Evolutionary conservation across 2,797 vertebrate species (phyloP).

Genomic region (Pelodytes ibericus): DNA sequence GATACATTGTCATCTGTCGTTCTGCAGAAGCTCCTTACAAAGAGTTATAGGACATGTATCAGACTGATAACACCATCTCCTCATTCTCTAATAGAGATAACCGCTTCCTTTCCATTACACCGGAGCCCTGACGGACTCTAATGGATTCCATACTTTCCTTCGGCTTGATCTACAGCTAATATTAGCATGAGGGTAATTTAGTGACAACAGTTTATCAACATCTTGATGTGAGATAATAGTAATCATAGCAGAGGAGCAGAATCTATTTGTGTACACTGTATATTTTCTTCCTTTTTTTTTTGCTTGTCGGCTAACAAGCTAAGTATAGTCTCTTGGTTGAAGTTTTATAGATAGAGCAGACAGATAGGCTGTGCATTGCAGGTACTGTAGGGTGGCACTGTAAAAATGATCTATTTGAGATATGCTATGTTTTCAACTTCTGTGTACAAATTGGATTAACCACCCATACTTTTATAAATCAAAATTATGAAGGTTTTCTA

Average conservation of each 20-base stretch:
- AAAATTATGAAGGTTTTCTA: too few relatives aligned
- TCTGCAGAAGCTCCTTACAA: constrained; percentile 61
- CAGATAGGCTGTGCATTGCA: constrained; percentile 23
- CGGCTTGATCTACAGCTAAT: constrained; percentile 76
- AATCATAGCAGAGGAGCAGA: constrained; percentile 66
- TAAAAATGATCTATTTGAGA: constrained; percentile 11
- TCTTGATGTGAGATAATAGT: constrained; percentile 74
- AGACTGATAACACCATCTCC: constrained; percentile 69
- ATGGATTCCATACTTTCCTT: constrained; percentile 82
- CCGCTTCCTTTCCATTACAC: constrained; percentile 76
- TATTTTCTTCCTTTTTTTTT: constrained; percentile 34
- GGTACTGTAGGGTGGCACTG: not conserved
- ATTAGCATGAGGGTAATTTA: constrained; percentile 81
- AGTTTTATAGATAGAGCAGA: constrained; percentile 18
- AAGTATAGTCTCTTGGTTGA: constrained; percentile 1
- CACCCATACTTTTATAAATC: not conserved
- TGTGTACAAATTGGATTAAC: not conserved
- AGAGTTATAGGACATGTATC: constrained; percentile 63
- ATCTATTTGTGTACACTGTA: not conserved
- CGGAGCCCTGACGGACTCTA: constrained; percentile 79
- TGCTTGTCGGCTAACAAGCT: constrained; percentile 32
- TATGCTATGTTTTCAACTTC: constrained; percentile 14
- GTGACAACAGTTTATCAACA: constrained; percentile 83
- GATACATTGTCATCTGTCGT: constrained; percentile 63
- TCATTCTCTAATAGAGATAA: constrained; percentile 76